Evolutionary conservation across 2,888 invertebrate genomes (phyloP).

Genomic region (Gari tellinella): DNA sequence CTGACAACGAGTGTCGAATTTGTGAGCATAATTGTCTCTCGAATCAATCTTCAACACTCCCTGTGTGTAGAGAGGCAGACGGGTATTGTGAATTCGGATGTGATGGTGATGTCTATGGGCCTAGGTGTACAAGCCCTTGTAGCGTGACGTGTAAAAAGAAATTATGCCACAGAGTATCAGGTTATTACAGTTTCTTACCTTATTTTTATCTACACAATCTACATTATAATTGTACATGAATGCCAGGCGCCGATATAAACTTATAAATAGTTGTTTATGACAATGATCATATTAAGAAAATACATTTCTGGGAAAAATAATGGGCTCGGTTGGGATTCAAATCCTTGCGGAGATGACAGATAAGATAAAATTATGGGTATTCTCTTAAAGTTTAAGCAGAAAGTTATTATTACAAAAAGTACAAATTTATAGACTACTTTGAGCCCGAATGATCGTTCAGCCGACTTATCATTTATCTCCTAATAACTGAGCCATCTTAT

Average conservation of each 20-base stretch:
- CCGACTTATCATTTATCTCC: no score
- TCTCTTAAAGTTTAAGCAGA: no score
- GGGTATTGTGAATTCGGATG: slow-evolving; percentile 24
- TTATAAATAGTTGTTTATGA: background rate
- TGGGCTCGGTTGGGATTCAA: no score
- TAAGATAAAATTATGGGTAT: no score
- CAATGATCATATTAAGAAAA: background rate
- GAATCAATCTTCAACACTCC: slow-evolving; percentile 1
- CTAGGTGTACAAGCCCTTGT: slow-evolving; percentile 11
- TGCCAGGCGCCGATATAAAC: background rate
- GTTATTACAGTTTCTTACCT: background rate
- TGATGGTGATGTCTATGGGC: background rate
- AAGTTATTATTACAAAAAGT: no score
- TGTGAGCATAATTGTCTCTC: no score
- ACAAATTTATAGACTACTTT: no score
- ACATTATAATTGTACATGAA: background rate
- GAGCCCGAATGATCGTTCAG: no score
- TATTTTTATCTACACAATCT: background rate
- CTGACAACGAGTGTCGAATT: no score
- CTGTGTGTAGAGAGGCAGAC: slow-evolving; percentile 12
- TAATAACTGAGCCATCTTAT: no score
- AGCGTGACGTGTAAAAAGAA: slow-evolving; percentile 13
- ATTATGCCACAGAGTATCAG: slow-evolving; percentile 6
- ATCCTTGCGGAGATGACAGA: no score
- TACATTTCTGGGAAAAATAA: no score